Evolutionary conservation across 35 echinoderm and acorn worm species (phyloP).

Genomic region (Heliocidaris tuberculata): DNA sequence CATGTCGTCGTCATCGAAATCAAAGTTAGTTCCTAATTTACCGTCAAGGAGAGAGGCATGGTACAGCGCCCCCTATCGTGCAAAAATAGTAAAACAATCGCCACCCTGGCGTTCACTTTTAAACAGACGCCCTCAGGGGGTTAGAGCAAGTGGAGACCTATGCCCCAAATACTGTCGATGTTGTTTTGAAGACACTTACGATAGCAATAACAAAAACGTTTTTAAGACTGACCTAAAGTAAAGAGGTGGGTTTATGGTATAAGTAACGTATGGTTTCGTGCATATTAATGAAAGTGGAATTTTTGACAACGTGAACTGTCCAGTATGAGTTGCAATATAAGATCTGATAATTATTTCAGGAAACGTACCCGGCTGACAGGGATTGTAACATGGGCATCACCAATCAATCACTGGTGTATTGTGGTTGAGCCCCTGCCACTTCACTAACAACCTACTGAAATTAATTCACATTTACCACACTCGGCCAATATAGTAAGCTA

Average conservation of each 20-base stretch:
- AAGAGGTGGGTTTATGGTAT: neutral
- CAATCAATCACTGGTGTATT: neutral
- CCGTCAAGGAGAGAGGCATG: slow-evolving; percentile 37
- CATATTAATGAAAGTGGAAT: neutral
- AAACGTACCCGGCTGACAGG: neutral
- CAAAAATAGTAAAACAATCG: slow-evolving; percentile 42
- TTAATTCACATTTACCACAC: too few relatives aligned
- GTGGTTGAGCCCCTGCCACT: neutral
- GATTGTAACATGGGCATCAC: too few relatives aligned
- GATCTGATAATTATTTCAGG: neutral
- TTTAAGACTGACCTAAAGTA: slow-evolving; percentile 47
- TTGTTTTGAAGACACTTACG: slow-evolving; percentile 46
- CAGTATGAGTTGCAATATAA: neutral
- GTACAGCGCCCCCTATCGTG: slow-evolving; percentile 53
- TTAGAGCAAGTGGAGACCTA: slow-evolving; percentile 38
- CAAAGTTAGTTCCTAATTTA: neutral
- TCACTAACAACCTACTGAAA: too few relatives aligned
- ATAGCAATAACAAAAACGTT: slow-evolving; percentile 18
- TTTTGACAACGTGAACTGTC: neutral
- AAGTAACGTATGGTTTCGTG: neutral
- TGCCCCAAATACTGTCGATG: slow-evolving; percentile 59
- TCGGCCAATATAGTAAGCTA: too few relatives aligned
- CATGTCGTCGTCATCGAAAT: neutral
- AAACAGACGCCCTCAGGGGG: slow-evolving; percentile 55
- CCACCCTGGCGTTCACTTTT: slow-evolving; percentile 67